Evolutionary conservation across 1,140 invertebrate species (phyloP), one percentile per base, ranked within the genome.

Genomic region (Globodera ellingtonae): DNA sequence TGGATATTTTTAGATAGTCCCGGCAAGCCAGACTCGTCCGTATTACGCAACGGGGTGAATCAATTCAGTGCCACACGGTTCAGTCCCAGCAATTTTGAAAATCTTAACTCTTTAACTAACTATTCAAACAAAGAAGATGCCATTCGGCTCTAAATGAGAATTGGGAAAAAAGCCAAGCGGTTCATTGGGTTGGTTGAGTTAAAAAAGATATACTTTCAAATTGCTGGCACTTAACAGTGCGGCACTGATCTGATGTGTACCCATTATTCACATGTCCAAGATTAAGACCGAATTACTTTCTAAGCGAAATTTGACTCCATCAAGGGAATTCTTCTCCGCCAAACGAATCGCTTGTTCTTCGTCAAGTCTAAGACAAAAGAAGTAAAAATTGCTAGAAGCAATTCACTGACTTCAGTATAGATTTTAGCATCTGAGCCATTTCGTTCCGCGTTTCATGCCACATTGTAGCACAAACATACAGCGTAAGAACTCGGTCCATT

Each of bases 321-420:
- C 92, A 66, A 96, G 91, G 90, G 95, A 95, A 87, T 96, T 95
- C 88, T 96, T 94, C 0, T 95, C 95, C 0, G 94, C 94, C 71
- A 94, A 91, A 80, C 95, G 91, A 0, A 94, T 94, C 78, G 94
- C 95, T 85, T 98, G 96, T 90, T 98, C 96, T 89, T 95, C 94
- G 90, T 98, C 96, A 89, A 98, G 91, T 80, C 92, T 91, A 44
- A 76, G 89, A 81, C 75, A 82, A 92, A 18, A 21, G 21, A 13
- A 13, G 24, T 18, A 73, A 56, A 35, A 10, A 35, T 9, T 46
- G 7, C 7, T 7, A 3, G 72, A 81, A 13, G 1, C 24, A 72
- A 21, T 7, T 13, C 10, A 46, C 78, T 75, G 80, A 90, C 90
- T 89, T 89, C 73, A 90, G 86, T 73, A 91, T 88, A 21, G 90